Evolutionary conservation across 2,888 invertebrate species (phyloP).

Genomic region (Syritta pipiens): DNA sequence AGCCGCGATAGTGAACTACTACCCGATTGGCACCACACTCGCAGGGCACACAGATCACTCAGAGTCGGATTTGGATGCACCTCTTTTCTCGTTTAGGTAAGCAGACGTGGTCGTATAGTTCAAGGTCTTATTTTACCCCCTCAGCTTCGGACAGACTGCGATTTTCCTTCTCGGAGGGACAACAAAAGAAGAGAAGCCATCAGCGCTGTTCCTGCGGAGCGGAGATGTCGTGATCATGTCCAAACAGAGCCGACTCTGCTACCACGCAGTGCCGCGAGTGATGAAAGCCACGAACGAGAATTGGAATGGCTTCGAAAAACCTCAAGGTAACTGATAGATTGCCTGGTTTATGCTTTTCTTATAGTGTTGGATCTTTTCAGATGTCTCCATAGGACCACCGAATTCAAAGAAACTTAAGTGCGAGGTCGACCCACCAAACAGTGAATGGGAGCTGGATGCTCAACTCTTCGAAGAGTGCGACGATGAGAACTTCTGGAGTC

Average conservation of each 20-base stretch:
- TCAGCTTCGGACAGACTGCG: constrained; percentile 96
- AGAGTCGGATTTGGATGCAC: constrained; percentile 90
- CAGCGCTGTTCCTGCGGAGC: constrained; percentile 88
- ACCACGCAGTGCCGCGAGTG: constrained; percentile 96
- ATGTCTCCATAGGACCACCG: constrained; percentile 29
- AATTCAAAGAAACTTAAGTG: constrained; percentile 43
- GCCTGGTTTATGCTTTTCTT: too few relatives aligned
- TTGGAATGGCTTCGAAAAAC: constrained; percentile 80
- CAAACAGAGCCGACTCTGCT: constrained; percentile 89
- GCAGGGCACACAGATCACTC: constrained; percentile 98
- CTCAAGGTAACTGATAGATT: too few relatives aligned
- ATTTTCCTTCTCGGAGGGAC: constrained; percentile 95
- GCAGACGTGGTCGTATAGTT: too few relatives aligned
- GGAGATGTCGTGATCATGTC: constrained; percentile 97
- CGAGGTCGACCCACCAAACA: constrained; percentile 19
- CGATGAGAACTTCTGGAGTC: constrained; percentile 80
- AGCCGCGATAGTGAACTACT: constrained; percentile 98
- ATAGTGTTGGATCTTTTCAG: too few relatives aligned
- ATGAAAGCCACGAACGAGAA: constrained; percentile 80
- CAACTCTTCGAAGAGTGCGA: constrained; percentile 74
- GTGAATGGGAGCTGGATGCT: constrained; percentile 64
- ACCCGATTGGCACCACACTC: constrained; percentile 94
- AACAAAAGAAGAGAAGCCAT: constrained; percentile 84
- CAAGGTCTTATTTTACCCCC: too few relatives aligned
- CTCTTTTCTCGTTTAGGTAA: constrained; percentile 93